Evolutionary conservation across 2,888 invertebrate genomes (phyloP), one percentile per base, ranked within the genome.

Genomic region (Troides oblongomaculatus): DNA sequence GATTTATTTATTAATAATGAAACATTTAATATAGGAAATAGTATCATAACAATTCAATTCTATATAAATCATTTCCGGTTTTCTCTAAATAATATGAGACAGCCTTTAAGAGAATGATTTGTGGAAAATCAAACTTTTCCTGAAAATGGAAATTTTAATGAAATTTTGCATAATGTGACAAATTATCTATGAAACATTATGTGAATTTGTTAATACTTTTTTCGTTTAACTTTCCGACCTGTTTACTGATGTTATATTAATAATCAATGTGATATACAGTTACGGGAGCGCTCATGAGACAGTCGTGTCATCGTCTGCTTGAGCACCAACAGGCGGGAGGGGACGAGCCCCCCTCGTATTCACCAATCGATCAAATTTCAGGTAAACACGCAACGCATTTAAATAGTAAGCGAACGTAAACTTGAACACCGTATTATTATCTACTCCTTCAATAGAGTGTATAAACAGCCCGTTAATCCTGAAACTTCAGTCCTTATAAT

Each of bases 271-370:
- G 17, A 18, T 21, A 23, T 23, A 58, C 81, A 91, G 92, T 86
- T 86, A 88, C 87, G 87, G 89, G 90, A 87, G 89, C 89, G 92
- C 92, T 88, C 90, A 93, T 93, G 93, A 93, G 93, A 91, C 93
- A 93, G 84, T 93, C 93, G 88, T 92, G 93, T 81, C 93, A 93
- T 79, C 93, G 92, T 79, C 88, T 93, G 87, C 91, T 93, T 76
- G 93, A 93, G 86, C 92, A 93, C 78, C 93, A 93, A 79, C 93
- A 92, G 77, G 88, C 89, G 74, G 92, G 90, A 77, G 92, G 85
- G 81, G 90, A 92, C 72, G 93, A 92, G 76, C 92, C 92, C 72
- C 93, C 92, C 76, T 86, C 92, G 68, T 93, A 89, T 83, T 88
- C 92, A 76, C 92, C 92, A 78, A 85, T 91, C 81, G 89, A 92